Evolutionary conservation across 2,113 vertebrate species (phyloP), one percentile per base, ranked within the genome.

Genomic region (Rhinopomastus cyanomelas): DNA sequence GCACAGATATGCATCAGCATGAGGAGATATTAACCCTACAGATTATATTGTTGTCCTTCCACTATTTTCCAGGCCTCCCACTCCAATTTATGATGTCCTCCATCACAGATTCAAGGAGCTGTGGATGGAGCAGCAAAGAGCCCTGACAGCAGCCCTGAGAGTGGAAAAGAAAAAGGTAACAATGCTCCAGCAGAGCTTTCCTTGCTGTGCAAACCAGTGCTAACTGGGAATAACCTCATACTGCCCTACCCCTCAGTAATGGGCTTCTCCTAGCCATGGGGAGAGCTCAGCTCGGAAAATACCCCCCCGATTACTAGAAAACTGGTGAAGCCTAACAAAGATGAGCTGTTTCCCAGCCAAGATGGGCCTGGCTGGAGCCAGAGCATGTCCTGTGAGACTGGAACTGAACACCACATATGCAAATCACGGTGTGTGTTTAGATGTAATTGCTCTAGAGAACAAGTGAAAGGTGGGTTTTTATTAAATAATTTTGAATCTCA

Each of bases 71-170:
- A 99, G 99, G 91, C 90, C 98, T 9, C 81, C 96, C 8, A 98
- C 98, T 3, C 98, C 98, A 4, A 67, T 99, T 56, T 97, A 90
- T 9, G 97, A 98, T 26, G 36, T 99, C 39, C 94, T 99, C 37
- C 97, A 98, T 32, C 97, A 99, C 82, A 97, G 95, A 61, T 99
- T 98, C 81, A 97, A 96, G 82, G 97, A 97, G 44, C 92, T 96
- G 25, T 99, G 98, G 98, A 73, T 98, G 82, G 96, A 98, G 6
- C 88, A 98, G 2, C 98, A 98, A 88, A 97, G 97, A 95, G 96
- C 82, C 23, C 79, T 83, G 51, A 96, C 96, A 51, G 82, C 62
- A 36, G 88, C 92, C 42, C 87, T 85, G 17, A 88, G 68, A 13
- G 20, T 34, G 11, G 85, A 89, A 37, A 96, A 97, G 55, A 96